Conservation (phyloP, 2,113 vertebrate species). For the Ardeotis arabs region DNA sequence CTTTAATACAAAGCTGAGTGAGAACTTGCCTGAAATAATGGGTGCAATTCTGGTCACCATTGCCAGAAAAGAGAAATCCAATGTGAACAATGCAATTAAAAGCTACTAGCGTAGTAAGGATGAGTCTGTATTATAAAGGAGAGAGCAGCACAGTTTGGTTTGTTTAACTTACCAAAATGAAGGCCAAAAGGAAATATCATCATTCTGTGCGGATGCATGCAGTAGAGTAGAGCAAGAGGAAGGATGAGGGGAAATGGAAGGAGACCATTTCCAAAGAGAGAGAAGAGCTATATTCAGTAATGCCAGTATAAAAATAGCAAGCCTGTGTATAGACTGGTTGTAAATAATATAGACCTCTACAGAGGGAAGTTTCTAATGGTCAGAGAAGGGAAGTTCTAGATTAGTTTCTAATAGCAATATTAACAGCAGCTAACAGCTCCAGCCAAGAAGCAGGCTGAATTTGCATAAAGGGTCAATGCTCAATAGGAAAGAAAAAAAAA, state of each 20-base stretch:
- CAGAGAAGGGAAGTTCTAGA: background rate
- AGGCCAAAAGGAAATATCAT: background rate
- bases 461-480: background rate
- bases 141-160: background rate
- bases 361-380: background rate
- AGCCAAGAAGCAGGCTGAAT: background rate
- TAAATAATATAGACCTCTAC: background rate
- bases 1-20: background rate
- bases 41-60: background rate
- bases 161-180: background rate
- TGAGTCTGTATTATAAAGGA: background rate
- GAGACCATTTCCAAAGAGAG: background rate
- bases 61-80: background rate
- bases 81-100: background rate
- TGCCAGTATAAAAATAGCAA: background rate
- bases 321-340: background rate
- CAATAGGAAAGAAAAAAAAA: background rate
- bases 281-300: background rate
- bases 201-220: background rate
- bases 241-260: background rate
- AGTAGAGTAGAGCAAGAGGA: background rate
- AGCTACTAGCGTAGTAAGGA: background rate
- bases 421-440: background rate
- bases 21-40: background rate
- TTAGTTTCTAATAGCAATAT: background rate